Conservation (phyloP, 2,113 vertebrate species). For the Polyodon spathula region DNA sequence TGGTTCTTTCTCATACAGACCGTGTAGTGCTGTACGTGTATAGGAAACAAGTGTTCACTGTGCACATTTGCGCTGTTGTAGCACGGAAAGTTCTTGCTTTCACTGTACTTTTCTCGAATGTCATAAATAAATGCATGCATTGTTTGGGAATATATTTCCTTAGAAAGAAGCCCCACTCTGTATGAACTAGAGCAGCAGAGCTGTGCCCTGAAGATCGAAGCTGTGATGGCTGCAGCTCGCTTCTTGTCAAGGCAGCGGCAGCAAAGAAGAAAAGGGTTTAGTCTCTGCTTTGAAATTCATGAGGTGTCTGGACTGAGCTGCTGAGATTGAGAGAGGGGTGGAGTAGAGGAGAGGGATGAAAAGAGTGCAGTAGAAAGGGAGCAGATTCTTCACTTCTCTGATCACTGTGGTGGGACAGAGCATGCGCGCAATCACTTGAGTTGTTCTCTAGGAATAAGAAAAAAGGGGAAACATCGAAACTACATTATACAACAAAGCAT, state of each 20-base stretch:
- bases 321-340: conserved; percentile 12
- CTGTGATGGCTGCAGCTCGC: background rate
- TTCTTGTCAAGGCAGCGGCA: background rate
- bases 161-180: background rate
- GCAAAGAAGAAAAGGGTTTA: background rate
- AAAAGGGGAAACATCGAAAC: no score
- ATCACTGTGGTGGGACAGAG: background rate
- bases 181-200: background rate
- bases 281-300: background rate
- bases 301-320: background rate
- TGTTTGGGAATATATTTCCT: no score
- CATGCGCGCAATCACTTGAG: no score
- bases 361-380: background rate
- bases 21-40: no score
- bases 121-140: no score
- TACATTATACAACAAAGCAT: no score
- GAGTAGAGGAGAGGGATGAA: conserved; percentile 2
- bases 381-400: background rate
- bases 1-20: no score
- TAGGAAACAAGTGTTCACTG: no score
- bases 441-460: no score
- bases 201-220: background rate
- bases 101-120: no score
- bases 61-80: no score
- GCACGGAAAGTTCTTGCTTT: no score